Base-by-base conservation (phyloP, 2,797 vertebrate genomes). In the Semotilus atromaculatus region DNA sequence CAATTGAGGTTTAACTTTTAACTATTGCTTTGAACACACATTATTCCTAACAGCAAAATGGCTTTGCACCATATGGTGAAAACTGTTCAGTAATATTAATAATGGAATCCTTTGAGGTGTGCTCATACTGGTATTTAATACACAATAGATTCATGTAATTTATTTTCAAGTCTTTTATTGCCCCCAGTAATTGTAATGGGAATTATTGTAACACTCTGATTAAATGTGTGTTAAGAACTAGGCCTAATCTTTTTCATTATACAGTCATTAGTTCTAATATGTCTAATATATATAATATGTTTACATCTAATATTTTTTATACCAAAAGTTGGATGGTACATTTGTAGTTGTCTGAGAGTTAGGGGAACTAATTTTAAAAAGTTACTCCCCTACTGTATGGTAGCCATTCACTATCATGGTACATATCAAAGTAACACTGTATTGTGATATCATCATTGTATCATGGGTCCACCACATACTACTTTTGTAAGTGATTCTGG, bases 141-240 rank as follows among this genome's bases (percentile, higher is more conserved):
- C 40, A 36, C 34, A 29, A 19, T 53, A 5, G 11, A 38, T 76
- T 29, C 23, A 10, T 18, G 60, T n/a, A 0, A 38, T 60, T 77
- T 77, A 40, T 40, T 77, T 26, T 40, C 23, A 60, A 38, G 34
- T n/a, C 36, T 60, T 77, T 75, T 9, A 58, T 77, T 58, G 53
- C 21, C 74, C 23, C 19, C 7, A n/a, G 53, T 5, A 60, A 77
- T 14, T 26, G 53, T 60, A 40, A 60, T 60, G 4, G 7, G 13
- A 26, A 38, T 36, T n/a, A 40, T 40, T 40, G 21, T 40, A 60
- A 40, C 36, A 36, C n/a, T n/a, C 5, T 36, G 29, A 23, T 18
- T 18, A 29, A 62, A 43, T 77, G 23, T 60, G 13, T n/a, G 1
- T 29, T 60, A 62, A 40, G 55, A 19, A 68, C 43, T 45, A 45